Base-by-base conservation (phyloP, 2,888 invertebrate species). In the Actias luna region DNA sequence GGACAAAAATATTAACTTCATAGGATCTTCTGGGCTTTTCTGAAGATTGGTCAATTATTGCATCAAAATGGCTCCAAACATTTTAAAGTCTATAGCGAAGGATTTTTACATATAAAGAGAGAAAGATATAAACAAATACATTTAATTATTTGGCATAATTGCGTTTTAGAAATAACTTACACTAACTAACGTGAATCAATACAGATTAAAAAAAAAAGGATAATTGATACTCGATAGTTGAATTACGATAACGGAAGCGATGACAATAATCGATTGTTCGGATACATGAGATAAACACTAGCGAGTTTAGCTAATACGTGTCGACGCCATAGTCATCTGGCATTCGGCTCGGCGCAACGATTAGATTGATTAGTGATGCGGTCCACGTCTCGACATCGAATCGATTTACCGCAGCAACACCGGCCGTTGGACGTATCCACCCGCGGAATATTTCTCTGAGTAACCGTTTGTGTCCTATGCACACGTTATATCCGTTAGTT, bases 351-450 rank as follows among this genome's bases (percentile, higher is more conserved):
- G 74, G 71, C 71, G 65, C 66, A 69, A 63, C 72, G 72, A 74
- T 78, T 74, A 75, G 68, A 69, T 75, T 69, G 76, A 78, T 80
- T 78, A 75, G 36, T 64, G 71, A 81, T 79, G 75, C 77, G 67
- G 69, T 70, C 74, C 79, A 74, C 78, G 78, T 78, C 69, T 68
- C 68, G 71, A 64, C 68, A 71, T 70, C 58, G 68, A 71, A 77
- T 78, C 79, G 76, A 80, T 80, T 80, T 75, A 78, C 76, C 77
- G 74, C 74, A 63, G 65, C 66, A 67, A 62, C 69, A 64, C 63
- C 65, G 70, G 65, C 67, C 71, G 70, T 75, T 76, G 74, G 61
- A 71, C 72, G 71, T 76, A 75, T 79, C 75, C 76, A n/a, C 73
- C 70, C 73, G 72, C 74, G 71, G 72, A 76, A 76, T 78, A 74